A percentile compares a stretch with the other conserved stretches of the same genome.
Evolutionary conservation across 1,140 invertebrate genomes (phyloP).

Genomic region (Myzus persicae): DNA sequence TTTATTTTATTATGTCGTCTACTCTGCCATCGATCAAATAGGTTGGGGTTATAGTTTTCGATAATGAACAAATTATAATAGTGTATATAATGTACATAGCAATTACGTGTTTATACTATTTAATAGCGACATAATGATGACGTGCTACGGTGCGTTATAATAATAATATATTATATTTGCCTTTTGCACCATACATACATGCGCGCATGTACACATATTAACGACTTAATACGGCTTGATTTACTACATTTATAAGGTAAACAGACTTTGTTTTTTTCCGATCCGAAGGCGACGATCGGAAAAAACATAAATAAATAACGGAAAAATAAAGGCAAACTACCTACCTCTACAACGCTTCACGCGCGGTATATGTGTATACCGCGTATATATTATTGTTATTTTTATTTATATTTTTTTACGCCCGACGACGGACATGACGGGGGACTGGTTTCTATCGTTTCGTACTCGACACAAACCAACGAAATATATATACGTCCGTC

Average conservation of each 20-base stretch:
- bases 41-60: background rate
- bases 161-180: slow-evolving; percentile 10
- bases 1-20: background rate
- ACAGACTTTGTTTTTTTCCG: slow-evolving; percentile 20
- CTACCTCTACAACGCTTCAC: background rate
- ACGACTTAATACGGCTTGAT: slow-evolving; percentile 20
- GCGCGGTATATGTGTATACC: background rate
- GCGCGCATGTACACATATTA: background rate
- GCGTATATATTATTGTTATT: slow-evolving; percentile 28
- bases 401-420: background rate
- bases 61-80: slow-evolving; percentile 17
- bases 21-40: background rate
- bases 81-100: background rate
- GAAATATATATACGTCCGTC: background rate
- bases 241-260: background rate
- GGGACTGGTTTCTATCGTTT: slow-evolving; percentile 36
- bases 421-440: slow-evolving; percentile 21
- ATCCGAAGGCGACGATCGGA: background rate
- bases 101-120: background rate
- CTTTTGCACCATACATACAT: background rate
- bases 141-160: background rate
- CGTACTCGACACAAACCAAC: background rate
- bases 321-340: background rate
- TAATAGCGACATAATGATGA: slow-evolving; percentile 6
- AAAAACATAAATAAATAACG: slow-evolving; percentile 44